Evolutionary conservation across 1,140 invertebrate species (phyloP), one percentile per base, ranked within the genome.

Genomic region (Arion vulgaris): DNA sequence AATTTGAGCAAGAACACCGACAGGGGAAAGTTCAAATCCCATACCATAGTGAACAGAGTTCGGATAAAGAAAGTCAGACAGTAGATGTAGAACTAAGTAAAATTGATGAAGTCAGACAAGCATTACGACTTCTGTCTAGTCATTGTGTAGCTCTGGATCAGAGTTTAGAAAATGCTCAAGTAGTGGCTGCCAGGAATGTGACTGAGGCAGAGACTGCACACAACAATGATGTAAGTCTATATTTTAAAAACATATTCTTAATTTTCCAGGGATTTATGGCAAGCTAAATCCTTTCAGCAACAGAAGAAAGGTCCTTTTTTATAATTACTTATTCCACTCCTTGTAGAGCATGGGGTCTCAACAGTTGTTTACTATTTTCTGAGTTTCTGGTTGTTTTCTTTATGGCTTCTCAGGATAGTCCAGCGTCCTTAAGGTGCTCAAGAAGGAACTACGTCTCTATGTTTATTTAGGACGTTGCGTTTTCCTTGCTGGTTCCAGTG

Each of bases 141-240:
- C 78, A 80, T 5, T 80, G 78, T 51, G 7, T 71, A 28, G 39
- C 32, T 9, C 78, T 80, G 2, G 76, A 78, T 66, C 19, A 41
- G 28, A 53, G 45, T 66, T 28, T 78, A 28, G 76, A 78, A 23
- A 78, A 38, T 68, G 62, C 17, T 66, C 62, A 66, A 7, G 57
- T 15, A n/a, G 62, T 15, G 62, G 62, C 62, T 11, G 32, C 11
- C 7, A 23, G 11, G 4, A 23, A 66, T 32, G 28, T 7, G 5
- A 66, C 9, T 5, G 62, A 66, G 62, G 32, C 28, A 7, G 62
- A 66, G 28, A 32, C 28, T 5, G 2, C 28, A 66, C 1, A 32
- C 4, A 32, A 5, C 32, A 17, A 66, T 66, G 17, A 66, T 11
- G 62, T 66, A 66, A 66, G 62, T 28, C 7, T 7, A 66, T 34